A percentile compares a stretch with the other conserved stretches of the same genome.
Evolutionary conservation across 2,113 vertebrate genomes (phyloP).

Genomic region (Chelonoidis abingdonii): DNA sequence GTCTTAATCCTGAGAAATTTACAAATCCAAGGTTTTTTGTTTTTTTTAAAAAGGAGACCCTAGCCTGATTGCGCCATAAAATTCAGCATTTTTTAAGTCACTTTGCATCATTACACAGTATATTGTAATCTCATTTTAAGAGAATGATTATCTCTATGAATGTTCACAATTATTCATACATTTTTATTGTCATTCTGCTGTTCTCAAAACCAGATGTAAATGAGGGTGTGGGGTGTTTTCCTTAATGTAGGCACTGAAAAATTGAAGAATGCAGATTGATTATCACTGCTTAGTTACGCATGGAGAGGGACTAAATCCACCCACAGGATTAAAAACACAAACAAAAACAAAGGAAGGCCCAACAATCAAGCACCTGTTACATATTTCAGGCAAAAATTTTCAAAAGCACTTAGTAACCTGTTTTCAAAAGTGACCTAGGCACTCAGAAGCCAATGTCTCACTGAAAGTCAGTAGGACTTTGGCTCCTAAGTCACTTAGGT

Average conservation of each 20-base stretch:
- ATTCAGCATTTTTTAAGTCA: not conserved
- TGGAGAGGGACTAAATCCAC: not conserved
- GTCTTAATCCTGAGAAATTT: not conserved
- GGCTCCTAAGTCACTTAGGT: not conserved
- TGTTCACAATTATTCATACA: not conserved
- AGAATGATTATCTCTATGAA: constrained; percentile 14
- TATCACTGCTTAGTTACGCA: not conserved
- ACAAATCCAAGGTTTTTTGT: not conserved
- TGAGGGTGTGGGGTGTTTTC: not conserved
- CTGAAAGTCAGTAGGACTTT: not conserved
- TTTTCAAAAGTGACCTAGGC: no score
- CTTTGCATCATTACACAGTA: not conserved
- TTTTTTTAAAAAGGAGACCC: no score
- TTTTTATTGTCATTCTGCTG: not conserved
- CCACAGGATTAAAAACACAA: not conserved
- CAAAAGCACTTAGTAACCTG: not conserved
- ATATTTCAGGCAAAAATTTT: not conserved
- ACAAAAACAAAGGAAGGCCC: not conserved
- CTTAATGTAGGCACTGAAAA: not conserved
- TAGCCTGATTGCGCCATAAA: not conserved
- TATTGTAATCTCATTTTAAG: constrained; percentile 7
- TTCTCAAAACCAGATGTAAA: constrained; percentile 7
- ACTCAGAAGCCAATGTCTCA: not conserved
- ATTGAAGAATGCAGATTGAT: not conserved
- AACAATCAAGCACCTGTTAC: not conserved